Conservation (phyloP, 2,113 vertebrate species). For the Colinus virginianus region DNA sequence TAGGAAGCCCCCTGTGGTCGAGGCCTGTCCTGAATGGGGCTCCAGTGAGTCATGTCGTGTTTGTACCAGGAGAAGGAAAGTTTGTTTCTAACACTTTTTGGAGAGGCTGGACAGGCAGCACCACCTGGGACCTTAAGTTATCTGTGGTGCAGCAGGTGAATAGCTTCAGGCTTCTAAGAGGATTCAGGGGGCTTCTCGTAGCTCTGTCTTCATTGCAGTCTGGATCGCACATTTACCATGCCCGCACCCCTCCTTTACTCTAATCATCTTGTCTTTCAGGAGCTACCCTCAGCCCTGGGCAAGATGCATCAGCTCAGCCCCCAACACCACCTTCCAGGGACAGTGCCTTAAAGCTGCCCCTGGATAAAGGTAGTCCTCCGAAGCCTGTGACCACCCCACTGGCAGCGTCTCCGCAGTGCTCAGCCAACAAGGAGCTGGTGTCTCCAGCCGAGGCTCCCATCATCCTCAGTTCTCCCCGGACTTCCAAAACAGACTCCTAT, state of each 20-base stretch:
- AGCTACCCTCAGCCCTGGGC: constrained; percentile 30
- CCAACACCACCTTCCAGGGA: constrained; percentile 66
- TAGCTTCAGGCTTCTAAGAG: neutral
- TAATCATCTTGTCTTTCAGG: constrained; percentile 43
- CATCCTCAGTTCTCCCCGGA: constrained; percentile 94
- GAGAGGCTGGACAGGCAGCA: neutral
- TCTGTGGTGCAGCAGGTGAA: neutral
- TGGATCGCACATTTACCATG: neutral
- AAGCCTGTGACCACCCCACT: constrained; percentile 63
- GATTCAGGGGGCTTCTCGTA: neutral
- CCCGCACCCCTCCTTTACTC: neutral
- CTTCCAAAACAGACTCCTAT: constrained; percentile 92
- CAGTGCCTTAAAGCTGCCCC: constrained; percentile 74
- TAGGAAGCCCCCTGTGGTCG: neutral
- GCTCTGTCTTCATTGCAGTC: neutral
- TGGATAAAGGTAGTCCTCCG: constrained; percentile 70
- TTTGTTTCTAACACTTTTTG: neutral
- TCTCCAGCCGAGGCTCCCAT: constrained; percentile 90
- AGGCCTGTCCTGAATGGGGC: neutral
- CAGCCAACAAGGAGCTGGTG: constrained; percentile 73
- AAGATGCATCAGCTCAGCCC: neutral
- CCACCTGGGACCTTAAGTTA: rapidly evolving
- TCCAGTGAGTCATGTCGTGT: neutral
- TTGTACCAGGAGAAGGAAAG: neutral
- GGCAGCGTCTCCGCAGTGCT: constrained; percentile 80